Evolutionary conservation across 1,140 invertebrate genomes (phyloP).

Genomic region (Vollenhovia emeryi): DNA sequence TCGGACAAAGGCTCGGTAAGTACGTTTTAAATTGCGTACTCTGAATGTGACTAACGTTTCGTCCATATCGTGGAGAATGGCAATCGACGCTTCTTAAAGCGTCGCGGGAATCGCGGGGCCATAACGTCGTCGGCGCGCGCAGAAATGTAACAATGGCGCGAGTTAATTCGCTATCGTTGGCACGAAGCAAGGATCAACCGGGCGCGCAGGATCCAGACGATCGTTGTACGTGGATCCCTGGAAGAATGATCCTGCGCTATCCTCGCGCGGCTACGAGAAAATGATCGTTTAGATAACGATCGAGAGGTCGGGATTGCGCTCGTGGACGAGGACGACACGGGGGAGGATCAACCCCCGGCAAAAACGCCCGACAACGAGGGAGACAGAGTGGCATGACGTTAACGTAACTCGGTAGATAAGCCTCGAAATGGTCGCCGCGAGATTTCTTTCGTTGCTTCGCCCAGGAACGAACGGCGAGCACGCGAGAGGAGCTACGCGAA

Average conservation of each 20-base stretch:
- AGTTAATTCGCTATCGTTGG: conserved; percentile 64
- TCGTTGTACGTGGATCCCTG: conserved; percentile 51
- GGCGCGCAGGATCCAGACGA: conserved; percentile 59
- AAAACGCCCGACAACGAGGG: conserved; percentile 45
- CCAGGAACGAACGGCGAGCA: not conserved
- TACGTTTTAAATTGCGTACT: not conserved
- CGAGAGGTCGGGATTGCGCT: conserved; percentile 51
- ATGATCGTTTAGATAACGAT: conserved; percentile 74
- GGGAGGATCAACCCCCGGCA: not conserved
- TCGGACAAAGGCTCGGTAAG: not conserved
- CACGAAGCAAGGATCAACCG: conserved; percentile 32
- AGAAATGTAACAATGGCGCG: conserved; percentile 66
- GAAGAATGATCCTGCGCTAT: conserved; percentile 61
- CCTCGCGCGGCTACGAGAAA: conserved; percentile 38
- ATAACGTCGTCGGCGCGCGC: conserved; percentile 21
- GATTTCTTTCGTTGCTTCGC: conserved; percentile 12
- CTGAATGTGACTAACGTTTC: not conserved
- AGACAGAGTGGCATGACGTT: conserved; percentile 39
- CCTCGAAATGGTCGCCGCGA: conserved; percentile 45
- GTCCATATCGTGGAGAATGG: conserved; percentile 11
- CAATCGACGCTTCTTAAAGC: conserved; percentile 34
- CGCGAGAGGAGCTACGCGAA: conserved; percentile 26
- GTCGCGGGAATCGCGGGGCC: not conserved
- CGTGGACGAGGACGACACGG: conserved; percentile 46
- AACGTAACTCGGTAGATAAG: conserved; percentile 57